Base-by-base conservation (phyloP, 2,888 invertebrate species). In the Rhopalosiphum nymphaeae region DNA sequence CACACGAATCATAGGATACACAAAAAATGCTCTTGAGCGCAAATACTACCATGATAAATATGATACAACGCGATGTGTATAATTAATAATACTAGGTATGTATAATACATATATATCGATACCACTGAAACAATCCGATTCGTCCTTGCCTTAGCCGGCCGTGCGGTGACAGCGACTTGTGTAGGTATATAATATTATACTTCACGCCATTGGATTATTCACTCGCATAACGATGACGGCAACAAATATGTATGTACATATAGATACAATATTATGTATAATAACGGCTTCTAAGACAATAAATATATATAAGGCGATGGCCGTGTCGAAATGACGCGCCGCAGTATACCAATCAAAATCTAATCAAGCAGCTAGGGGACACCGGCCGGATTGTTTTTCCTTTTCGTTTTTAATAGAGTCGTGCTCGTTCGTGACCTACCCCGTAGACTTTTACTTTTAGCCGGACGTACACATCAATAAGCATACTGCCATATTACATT, bases 381-480 rank as follows among this genome's bases (percentile, higher is more conserved):
- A 61, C 91, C 91, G 46, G 85, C 4, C 10, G 44, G 57, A 26
- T 56, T 44, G 44, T 44, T 86, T 86, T 44, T 86, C 29, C 46
- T 86, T 86, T 53, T 56, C 56, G 36, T 56, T 89, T 93, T 89
- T 84, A 89, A 93, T 89, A 26, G 78, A 89, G 53, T 93, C 93
- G 93, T 93, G 93, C 49, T 42, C 49, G 93, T 94, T 90, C 93
- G 42, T 94, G 93, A 94, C 93, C 90, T 90, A 90, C 67, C 93
- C 93, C 46, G 92, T 53, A 26, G 44, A 92, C 92, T 92, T 88
- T 92, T 89, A 93, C 89, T 93, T 85, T 84, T 46, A n/a, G 3
- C 25, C 86, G 46, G 61, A 46, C 87, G 16, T 84, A 21, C 92
- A 87, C 46, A 61, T 36, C 36, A 78, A 78, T 16, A 78, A 78